These are phyloP conservation scores for Sparus aurata DNA, from an alignment of 2,797 vertebrate genomes.

Conservation along the genomic window DNA sequence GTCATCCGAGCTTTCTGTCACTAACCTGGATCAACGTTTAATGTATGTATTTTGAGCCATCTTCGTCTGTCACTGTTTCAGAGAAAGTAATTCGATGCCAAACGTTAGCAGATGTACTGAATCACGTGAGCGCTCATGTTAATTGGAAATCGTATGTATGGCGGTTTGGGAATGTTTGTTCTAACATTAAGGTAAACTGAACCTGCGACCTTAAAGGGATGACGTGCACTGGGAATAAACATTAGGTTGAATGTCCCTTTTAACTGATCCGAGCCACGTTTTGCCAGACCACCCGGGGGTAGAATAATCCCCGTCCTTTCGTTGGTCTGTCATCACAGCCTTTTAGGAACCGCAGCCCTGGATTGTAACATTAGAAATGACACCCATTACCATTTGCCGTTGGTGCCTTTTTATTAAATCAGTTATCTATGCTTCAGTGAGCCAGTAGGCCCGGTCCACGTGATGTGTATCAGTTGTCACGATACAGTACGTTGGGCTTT, in stretches of 20 bases:
- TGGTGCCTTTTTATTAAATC: not conserved
- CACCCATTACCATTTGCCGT: not conserved
- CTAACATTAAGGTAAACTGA: too few species aligned
- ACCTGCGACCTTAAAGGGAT: not conserved
- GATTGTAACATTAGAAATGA: not conserved
- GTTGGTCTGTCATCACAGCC: not conserved
- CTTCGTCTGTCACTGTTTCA: not conserved
- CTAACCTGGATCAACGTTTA: rapidly evolving
- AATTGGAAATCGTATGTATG: not conserved
- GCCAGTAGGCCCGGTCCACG: not conserved
- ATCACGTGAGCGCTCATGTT: conserved; percentile 16
- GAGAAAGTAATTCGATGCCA: not conserved
- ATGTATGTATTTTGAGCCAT: rapidly evolving
- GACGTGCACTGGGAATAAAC: not conserved
- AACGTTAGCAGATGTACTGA: not conserved
- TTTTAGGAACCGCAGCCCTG: not conserved
- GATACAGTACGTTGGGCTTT: not conserved
- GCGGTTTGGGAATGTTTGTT: not conserved
- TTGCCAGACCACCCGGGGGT: not conserved
- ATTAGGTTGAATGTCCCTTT: not conserved
- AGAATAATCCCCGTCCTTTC: not conserved
- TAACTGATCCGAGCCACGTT: not conserved
- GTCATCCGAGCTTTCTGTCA: not conserved
- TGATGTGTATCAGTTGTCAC: not conserved
- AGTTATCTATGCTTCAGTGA: not conserved